Percentiles rank a stretch among this genome's conserved stretches.
phyloP scores from a whole-genome alignment of 1,140 invertebrate genomes.

The Drosophila sproati region DNA sequence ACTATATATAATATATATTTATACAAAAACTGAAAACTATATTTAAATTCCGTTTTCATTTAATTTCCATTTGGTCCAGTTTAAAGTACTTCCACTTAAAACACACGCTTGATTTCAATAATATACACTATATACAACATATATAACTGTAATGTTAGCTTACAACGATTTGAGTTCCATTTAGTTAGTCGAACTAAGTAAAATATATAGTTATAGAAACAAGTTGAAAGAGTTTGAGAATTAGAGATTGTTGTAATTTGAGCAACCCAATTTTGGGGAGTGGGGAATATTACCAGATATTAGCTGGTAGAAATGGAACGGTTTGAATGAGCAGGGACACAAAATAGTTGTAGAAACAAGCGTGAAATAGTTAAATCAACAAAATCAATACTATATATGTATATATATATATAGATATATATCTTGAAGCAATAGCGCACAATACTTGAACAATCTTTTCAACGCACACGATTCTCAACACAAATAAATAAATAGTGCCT shows the following conservation, averaged over 20 bases:
- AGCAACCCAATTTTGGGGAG: conserved; percentile 7
- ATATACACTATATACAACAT: no score
- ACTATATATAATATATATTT: no score
- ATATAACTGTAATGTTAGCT: no score
- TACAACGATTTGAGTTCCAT: no score
- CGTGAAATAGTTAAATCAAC: conserved; percentile 51
- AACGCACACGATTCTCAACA: conserved; percentile 30
- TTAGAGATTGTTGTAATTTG: conserved; percentile 52
- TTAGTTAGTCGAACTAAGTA: conserved; percentile 41
- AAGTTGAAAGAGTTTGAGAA: conserved; percentile 3
- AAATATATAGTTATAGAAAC: conserved; percentile 6
- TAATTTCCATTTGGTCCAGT: no score
- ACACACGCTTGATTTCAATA: no score
- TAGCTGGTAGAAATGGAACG: not conserved
- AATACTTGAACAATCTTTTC: conserved; percentile 24
- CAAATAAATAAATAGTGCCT: conserved; percentile 68
- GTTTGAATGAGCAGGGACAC: conserved; percentile 70
- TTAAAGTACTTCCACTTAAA: no score
- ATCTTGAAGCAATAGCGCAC: conserved; percentile 26
- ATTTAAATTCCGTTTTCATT: no score
- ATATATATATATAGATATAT: conserved; percentile 12
- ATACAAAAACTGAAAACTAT: no score
- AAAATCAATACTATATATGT: conserved; percentile 8
- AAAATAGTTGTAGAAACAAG: conserved; percentile 67
- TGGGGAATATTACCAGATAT: no score